These are phyloP conservation scores for Coracias cyanogaster DNA, from an alignment of 2,797 vertebrate species.

Conservation along the genomic window DNA sequence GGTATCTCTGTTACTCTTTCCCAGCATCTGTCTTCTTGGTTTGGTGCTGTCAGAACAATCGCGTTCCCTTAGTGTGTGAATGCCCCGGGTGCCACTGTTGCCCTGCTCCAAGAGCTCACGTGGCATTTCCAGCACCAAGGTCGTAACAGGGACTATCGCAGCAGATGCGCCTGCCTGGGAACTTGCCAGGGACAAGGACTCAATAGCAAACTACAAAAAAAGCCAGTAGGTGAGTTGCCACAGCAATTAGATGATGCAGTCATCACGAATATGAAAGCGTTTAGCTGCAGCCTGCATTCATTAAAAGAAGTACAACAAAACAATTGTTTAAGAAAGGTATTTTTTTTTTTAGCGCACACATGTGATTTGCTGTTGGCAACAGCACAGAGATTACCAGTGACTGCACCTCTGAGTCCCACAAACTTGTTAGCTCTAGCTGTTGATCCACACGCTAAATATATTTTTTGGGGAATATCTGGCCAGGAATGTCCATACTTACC, in stretches of 20 bases:
- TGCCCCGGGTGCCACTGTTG: rapidly evolving
- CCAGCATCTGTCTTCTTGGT: not conserved
- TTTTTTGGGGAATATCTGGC: not conserved
- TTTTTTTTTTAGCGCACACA: not conserved
- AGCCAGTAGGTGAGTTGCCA: not conserved
- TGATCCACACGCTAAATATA: not conserved
- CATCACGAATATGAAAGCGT: not conserved
- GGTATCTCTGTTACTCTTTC: not conserved
- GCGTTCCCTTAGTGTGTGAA: rapidly evolving
- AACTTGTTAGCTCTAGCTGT: not conserved
- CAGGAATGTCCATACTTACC: not conserved
- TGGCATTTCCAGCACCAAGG: not conserved
- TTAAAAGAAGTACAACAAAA: not conserved
- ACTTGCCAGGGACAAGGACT: not conserved
- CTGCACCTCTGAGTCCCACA: not conserved
- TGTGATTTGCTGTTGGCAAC: not conserved
- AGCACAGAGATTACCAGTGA: not conserved
- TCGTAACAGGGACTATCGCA: not conserved
- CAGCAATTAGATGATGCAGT: not conserved
- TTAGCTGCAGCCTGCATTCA: not conserved
- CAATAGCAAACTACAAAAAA: not conserved
- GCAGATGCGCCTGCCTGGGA: not conserved
- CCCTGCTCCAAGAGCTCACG: not conserved
- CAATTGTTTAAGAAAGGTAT: not conserved
- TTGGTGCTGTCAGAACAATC: not conserved